phyloP scores from a whole-genome alignment of 1,140 invertebrate genomes.

The Acromyrmex echinatior region DNA sequence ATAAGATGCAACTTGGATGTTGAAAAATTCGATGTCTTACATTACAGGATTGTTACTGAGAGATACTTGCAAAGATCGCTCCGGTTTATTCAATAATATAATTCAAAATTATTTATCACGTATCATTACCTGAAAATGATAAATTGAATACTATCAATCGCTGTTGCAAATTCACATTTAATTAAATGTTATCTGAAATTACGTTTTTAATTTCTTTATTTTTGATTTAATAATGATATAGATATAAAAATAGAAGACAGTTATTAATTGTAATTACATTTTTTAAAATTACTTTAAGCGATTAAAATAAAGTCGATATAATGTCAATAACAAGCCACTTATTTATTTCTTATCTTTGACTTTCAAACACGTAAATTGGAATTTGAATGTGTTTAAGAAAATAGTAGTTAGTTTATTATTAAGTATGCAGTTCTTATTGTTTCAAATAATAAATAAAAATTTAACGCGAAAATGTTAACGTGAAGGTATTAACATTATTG shows the following conservation, averaged over 20 bases:
- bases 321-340: not conserved
- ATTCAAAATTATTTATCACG: not conserved
- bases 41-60: not conserved
- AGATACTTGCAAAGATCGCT: not conserved
- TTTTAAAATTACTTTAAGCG: not conserved
- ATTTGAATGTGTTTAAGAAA: not conserved
- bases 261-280: not conserved
- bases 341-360: not conserved
- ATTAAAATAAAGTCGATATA: not conserved
- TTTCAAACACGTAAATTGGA: not conserved
- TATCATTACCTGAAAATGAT: not conserved
- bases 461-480: too few relatives aligned
- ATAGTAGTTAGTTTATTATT: not conserved
- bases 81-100: constrained; percentile 3
- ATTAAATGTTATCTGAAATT: not conserved
- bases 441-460: not conserved
- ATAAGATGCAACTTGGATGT: not conserved
- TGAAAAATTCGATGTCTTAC: not conserved
- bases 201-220: not conserved
- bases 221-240: not conserved
- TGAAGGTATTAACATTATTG: too few relatives aligned
- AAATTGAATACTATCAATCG: not conserved
- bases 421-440: not conserved
- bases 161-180: not conserved
- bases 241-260: constrained; percentile 2